Evolutionary conservation across 53 echinoderm and acorn worm genomes (phyloP), one percentile per base, ranked within the genome.

Genomic region (Mesocentrotus franciscanus): DNA sequence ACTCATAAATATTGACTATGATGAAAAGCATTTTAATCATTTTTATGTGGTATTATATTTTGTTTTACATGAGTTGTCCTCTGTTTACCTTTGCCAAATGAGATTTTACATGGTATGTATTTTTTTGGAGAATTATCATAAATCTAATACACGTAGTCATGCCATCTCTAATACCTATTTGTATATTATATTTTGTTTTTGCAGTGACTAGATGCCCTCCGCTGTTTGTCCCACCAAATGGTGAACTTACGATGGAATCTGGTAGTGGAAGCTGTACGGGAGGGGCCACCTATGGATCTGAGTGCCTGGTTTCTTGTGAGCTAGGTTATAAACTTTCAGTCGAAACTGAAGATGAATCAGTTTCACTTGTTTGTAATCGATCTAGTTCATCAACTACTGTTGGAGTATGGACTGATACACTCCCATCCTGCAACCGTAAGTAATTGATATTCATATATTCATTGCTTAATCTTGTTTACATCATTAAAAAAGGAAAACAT

Each of bases 151-250:
- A 17, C 14, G 14, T 16, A 61, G 14, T 8, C 10, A 61, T 61
- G 61, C 61, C 17, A 4, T 16, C 61, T 61, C 17, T 61, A 13
- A 17, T 9, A 61, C n/a, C n/a, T n/a, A n/a, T 16, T 61, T 61
- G 61, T 16, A 8, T n/a, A 20, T 75, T 75, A 8, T 75, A 12
- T 75, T 75, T 75, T 75, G 32, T 75, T 12, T 75, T 75, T 12
- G 32, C 60, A 97, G 97, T 97, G 15, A 96, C 96, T 16, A 92
- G 96, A 75, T 97, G 97, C 60, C 96, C 95, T 17, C 91, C 96
- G 2, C 71, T 97, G 58, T 95, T 71, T 71, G 90, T 89, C 17
- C 96, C 96, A n/a, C 93, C 92, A 59, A 61, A 97, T 95, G 96
- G 96, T 68, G 92, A 92, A n/a, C 71, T 94, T 34, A 92, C 66